Evolutionary conservation across 2,888 invertebrate species (phyloP).

Genomic region (Psococerastis gibbosa): DNA sequence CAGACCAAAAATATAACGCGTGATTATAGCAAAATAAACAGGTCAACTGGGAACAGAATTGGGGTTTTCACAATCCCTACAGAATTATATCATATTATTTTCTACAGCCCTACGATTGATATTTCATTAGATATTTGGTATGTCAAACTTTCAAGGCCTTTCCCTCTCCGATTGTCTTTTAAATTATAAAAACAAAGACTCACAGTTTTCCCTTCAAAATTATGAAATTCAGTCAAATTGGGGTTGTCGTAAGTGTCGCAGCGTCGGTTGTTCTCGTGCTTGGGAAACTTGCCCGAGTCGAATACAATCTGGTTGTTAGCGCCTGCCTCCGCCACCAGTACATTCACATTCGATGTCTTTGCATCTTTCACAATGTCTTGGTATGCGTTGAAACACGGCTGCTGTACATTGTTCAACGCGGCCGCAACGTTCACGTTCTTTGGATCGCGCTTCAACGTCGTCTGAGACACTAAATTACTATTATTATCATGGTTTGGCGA

Average conservation of each 20-base stretch:
- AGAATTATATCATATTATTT: too few species aligned
- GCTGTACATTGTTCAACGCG: constrained; percentile 20
- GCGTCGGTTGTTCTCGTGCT: constrained; percentile 27
- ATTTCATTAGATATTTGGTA: too few species aligned
- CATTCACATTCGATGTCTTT: constrained; percentile 38
- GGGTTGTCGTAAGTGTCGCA: constrained; percentile 27
- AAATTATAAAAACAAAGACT: too few species aligned
- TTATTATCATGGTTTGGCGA: neutral
- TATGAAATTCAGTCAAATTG: constrained; percentile 27
- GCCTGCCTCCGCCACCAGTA: constrained; percentile 26
- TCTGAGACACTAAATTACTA: neutral
- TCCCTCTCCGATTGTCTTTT: too few species aligned
- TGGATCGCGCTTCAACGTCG: neutral
- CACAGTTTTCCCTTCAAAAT: constrained; percentile 27
- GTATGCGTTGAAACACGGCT: constrained; percentile 22
- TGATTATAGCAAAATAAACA: too few species aligned
- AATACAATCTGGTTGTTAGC: constrained; percentile 29
- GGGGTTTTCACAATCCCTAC: too few species aligned
- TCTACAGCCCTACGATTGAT: too few species aligned
- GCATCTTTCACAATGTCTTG: constrained; percentile 36
- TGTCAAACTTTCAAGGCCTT: too few species aligned
- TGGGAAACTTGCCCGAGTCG: constrained; percentile 36
- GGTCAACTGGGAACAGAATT: too few species aligned
- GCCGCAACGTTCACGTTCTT: constrained; percentile 5
- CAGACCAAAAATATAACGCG: too few species aligned